A percentile compares a stretch with the other conserved stretches of the same genome.
phyloP scores from a whole-genome alignment of 2,888 invertebrate genomes.

The Ptilodon capucinus region DNA sequence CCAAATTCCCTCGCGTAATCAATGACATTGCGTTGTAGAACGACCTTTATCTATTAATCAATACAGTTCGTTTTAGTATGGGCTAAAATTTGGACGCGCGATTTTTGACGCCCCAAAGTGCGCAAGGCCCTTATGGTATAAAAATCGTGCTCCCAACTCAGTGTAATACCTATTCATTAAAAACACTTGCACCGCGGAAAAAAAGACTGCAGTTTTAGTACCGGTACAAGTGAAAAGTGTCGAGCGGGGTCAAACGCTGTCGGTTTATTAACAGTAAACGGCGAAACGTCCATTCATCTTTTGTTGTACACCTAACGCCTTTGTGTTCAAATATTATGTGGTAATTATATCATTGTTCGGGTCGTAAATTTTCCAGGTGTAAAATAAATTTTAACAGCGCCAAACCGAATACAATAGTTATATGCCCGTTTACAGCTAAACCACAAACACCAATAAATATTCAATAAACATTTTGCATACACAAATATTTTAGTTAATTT shows the following conservation, averaged over 20 bases:
- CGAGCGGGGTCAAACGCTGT: conserved; percentile 1
- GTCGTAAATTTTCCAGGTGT: neutral
- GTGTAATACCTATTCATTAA: conserved; percentile 76
- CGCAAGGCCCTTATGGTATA: conserved; percentile 65
- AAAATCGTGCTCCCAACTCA: conserved; percentile 63
- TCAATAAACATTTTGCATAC: neutral
- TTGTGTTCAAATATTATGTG: neutral
- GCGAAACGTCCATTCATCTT: neutral
- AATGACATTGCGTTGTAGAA: no score
- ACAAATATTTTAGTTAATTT: neutral
- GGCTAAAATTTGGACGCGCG: no score
- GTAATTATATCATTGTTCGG: conserved; percentile 1
- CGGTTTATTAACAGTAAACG: neutral
- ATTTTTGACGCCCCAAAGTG: no score
- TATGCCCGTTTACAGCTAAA: neutral
- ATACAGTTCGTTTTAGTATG: no score
- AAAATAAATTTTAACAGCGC: neutral
- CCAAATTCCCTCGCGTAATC: no score
- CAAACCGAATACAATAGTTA: conserved; percentile 3
- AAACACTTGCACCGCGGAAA: conserved; percentile 70
- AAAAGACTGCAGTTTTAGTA: conserved; percentile 47
- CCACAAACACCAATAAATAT: neutral
- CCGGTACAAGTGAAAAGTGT: conserved; percentile 36
- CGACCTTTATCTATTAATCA: no score
- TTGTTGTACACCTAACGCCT: neutral